Evolutionary conservation across 30 jellyfish, hydroid and myxozoan species (phyloP).

Genomic region (Cassiopea xamachana): DNA sequence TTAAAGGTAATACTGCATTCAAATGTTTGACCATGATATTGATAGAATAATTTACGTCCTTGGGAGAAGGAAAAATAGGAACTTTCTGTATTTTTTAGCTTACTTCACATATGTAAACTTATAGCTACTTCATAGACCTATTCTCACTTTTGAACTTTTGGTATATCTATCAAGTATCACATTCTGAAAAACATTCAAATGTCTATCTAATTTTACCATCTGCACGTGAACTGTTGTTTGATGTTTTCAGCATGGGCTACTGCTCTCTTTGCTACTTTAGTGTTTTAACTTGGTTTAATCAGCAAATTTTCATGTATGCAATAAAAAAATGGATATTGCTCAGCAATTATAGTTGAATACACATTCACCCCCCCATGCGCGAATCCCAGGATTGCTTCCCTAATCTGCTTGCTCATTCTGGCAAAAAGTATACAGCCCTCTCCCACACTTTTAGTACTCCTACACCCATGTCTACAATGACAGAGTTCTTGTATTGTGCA

Average conservation of each 20-base stretch:
- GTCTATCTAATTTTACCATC: no score
- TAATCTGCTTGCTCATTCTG: constrained; percentile 28
- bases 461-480: constrained; percentile 26
- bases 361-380: background rate
- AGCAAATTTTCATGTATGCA: no score
- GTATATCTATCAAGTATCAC: no score
- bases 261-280: no score
- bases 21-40: background rate
- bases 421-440: constrained; percentile 56
- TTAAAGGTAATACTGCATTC: constrained; percentile 21
- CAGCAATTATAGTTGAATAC: background rate
- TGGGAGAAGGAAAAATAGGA: constrained; percentile 34
- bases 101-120: background rate
- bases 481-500: no score
- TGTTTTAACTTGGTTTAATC: background rate
- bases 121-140: no score
- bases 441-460: constrained; percentile 35
- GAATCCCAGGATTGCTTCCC: background rate
- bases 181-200: no score
- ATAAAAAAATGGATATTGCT: background rate
- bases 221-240: no score
- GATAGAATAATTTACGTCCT: constrained; percentile 23
- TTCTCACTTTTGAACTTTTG: no score
- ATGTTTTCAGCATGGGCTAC: constrained; percentile 19
- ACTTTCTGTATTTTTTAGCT: constrained; percentile 3